Evolutionary conservation across 2,797 vertebrate genomes (phyloP).

Genomic region (Diglossa cyanea): DNA sequence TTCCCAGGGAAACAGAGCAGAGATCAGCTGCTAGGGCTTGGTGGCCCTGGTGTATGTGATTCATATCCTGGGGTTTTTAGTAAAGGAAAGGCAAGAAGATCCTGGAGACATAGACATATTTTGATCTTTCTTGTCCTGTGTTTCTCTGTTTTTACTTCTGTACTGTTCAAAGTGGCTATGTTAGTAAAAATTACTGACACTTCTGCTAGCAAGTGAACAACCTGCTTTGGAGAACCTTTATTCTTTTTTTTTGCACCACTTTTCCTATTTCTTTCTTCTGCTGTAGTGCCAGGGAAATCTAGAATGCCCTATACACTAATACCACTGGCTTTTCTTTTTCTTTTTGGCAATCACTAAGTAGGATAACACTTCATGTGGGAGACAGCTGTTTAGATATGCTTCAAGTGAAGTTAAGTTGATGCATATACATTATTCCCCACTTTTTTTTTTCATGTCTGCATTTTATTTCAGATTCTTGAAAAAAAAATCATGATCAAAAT

Average conservation of each 20-base stretch:
- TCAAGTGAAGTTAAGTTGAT: conserved; percentile 36
- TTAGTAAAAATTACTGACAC: conserved; percentile 13
- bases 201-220: neutral
- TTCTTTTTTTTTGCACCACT: neutral
- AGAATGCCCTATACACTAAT: conserved; percentile 3
- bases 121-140: conserved; percentile 4
- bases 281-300: neutral
- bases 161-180: neutral
- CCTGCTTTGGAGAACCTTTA: neutral
- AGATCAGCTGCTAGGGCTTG: conserved; percentile 2
- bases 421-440: neutral
- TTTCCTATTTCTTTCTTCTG: conserved; percentile 26
- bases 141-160: neutral
- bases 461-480: neutral
- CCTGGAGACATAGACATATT: neutral
- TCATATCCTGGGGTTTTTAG: neutral
- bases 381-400: conserved; percentile 60
- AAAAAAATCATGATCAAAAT: neutral
- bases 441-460: neutral
- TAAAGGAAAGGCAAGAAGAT: neutral
- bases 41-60: neutral
- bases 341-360: conserved; percentile 24
- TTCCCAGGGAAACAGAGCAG: neutral
- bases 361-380: conserved; percentile 47
- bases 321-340: conserved; percentile 24